These are phyloP conservation scores for Acinonyx jubatus DNA, from an alignment of 2,113 vertebrate genomes.

Conservation along the genomic window DNA sequence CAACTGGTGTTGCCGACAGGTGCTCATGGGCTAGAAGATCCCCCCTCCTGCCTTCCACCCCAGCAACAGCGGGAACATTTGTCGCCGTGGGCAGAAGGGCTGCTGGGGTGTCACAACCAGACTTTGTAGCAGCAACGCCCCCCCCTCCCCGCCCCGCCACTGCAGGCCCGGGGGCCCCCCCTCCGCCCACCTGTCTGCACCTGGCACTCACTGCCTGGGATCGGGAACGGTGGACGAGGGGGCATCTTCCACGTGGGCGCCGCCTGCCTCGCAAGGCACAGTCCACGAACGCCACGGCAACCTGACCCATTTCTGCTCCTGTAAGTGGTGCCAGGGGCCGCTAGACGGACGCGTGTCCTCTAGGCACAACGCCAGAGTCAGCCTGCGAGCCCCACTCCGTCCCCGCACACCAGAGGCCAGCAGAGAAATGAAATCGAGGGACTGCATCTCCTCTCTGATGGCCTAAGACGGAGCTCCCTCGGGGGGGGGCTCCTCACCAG, in stretches of 20 bases:
- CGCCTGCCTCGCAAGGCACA: rapidly evolving
- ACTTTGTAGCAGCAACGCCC: neutral
- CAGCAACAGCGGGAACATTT: no score
- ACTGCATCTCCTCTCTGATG: rapidly evolving
- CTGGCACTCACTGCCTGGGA: rapidly evolving
- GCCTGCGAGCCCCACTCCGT: rapidly evolving
- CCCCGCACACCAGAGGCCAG: rapidly evolving
- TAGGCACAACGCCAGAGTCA: rapidly evolving
- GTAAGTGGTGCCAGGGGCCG: rapidly evolving
- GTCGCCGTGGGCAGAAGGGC: neutral
- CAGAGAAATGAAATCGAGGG: rapidly evolving
- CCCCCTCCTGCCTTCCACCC: neutral
- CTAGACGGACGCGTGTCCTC: rapidly evolving
- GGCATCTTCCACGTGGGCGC: rapidly evolving
- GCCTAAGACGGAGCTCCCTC: rapidly evolving
- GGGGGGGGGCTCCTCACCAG: neutral
- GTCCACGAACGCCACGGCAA: rapidly evolving
- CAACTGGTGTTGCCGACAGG: rapidly evolving
- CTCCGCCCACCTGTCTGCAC: rapidly evolving
- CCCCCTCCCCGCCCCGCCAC: rapidly evolving
- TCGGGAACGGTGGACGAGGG: rapidly evolving
- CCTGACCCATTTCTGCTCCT: no score
- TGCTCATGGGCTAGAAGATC: rapidly evolving
- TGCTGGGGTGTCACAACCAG: neutral
- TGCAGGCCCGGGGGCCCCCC: rapidly evolving